Conservation (phyloP, 2,797 vertebrate species). For the Oreochromis grahami region DNA sequence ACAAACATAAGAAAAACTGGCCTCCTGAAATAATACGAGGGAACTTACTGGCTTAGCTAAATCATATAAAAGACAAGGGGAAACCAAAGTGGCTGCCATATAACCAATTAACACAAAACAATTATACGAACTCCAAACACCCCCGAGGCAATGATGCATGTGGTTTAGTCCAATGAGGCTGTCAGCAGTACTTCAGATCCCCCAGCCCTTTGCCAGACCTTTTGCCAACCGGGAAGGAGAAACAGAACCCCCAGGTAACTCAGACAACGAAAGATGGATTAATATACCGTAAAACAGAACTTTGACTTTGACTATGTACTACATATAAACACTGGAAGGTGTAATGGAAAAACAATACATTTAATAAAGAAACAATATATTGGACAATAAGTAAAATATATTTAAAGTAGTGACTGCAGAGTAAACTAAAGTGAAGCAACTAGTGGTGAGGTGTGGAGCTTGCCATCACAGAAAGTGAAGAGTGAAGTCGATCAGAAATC, state of each 20-base stretch:
- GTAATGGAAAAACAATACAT: background rate
- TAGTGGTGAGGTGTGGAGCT: background rate
- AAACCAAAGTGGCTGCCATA: background rate
- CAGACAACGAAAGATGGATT: background rate
- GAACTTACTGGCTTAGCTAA: background rate
- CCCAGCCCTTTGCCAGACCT: accelerated
- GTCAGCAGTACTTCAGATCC: background rate
- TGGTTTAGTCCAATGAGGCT: background rate
- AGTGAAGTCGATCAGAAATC: background rate
- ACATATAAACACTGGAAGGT: background rate
- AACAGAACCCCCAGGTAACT: background rate
- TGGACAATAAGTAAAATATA: background rate
- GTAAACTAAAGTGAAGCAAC: background rate
- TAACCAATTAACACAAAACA: background rate
- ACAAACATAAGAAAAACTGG: background rate
- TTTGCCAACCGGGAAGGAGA: background rate
- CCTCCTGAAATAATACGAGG: background rate
- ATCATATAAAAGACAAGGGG: background rate
- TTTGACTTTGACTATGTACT: background rate
- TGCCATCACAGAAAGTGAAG: background rate
- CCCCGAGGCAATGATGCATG: background rate
- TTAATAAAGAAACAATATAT: background rate
- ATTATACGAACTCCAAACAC: background rate
- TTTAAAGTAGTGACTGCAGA: background rate
- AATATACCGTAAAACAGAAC: background rate